phyloP scores from a whole-genome alignment of 2,888 invertebrate genomes.

The Alcis repandata region DNA sequence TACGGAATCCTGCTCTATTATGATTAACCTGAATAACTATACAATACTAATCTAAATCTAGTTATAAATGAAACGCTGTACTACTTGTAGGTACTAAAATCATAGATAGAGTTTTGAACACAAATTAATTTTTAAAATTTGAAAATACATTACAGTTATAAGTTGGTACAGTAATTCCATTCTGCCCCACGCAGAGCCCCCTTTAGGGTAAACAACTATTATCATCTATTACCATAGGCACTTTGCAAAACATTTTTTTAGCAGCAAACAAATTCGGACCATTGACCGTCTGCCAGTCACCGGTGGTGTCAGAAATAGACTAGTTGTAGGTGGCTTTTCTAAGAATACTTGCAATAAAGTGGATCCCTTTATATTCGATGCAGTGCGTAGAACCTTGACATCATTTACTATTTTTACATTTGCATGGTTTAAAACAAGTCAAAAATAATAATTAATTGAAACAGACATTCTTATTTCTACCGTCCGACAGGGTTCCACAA shows the following conservation, averaged over 20 bases:
- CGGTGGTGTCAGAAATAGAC: constrained; percentile 73
- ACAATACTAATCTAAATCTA: no score
- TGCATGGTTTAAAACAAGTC: constrained; percentile 35
- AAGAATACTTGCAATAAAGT: constrained; percentile 70
- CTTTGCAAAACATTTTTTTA: constrained; percentile 41
- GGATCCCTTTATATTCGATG: constrained; percentile 38
- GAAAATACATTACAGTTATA: no score
- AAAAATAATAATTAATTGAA: neutral
- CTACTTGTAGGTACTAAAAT: no score
- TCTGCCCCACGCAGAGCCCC: no score
- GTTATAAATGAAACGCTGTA: no score
- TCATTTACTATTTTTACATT: constrained; percentile 46
- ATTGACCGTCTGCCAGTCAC: constrained; percentile 72
- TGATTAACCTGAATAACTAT: constrained; percentile 1
- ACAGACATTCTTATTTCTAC: neutral
- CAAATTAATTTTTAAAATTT: no score
- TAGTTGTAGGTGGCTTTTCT: constrained; percentile 75
- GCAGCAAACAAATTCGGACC: constrained; percentile 58
- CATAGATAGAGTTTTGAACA: no score
- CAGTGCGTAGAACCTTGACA: constrained; percentile 41
- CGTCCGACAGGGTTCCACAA: no score
- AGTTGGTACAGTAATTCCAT: no score
- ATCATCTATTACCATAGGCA: constrained; percentile 12
- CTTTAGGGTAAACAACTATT: constrained; percentile 29
- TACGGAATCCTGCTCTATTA: constrained; percentile 8